These are phyloP conservation scores for Cheilinus undulatus DNA, from an alignment of 2,113 vertebrate genomes.

Conservation along the genomic window DNA sequence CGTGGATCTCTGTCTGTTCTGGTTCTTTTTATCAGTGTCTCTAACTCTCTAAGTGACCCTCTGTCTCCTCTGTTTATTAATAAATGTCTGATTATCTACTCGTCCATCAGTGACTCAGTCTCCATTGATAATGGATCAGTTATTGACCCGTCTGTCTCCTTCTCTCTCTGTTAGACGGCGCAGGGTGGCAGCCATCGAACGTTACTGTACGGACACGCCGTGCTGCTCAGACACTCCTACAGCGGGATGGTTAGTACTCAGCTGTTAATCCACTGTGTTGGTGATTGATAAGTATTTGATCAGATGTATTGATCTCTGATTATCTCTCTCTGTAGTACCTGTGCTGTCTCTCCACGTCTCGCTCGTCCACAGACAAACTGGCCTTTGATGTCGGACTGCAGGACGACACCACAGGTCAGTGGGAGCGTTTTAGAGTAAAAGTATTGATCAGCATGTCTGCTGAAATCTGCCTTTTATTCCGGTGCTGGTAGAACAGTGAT, in stretches of 20 bases:
- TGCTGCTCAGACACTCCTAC: constrained; percentile 94
- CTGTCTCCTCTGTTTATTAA: too few relatives aligned
- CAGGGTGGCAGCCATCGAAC: constrained; percentile 95
- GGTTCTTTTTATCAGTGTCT: too few relatives aligned
- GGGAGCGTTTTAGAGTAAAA: background rate
- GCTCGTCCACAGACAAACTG: constrained; percentile 95
- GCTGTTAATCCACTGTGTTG: too few relatives aligned
- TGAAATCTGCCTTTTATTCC: too few relatives aligned
- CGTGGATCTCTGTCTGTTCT: too few relatives aligned
- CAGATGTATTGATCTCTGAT: background rate
- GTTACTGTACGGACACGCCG: constrained; percentile 93
- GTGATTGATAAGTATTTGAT: too few relatives aligned
- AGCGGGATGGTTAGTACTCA: constrained; percentile 92
- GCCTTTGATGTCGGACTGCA: constrained; percentile 97
- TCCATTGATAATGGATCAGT: background rate
- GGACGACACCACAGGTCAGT: constrained; percentile 90
- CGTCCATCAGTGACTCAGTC: background rate
- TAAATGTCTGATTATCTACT: too few relatives aligned
- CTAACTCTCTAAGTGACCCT: too few relatives aligned
- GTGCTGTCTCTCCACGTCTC: constrained; percentile 94
- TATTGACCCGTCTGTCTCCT: background rate
- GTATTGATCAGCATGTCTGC: background rate
- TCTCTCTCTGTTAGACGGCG: constrained; percentile 82
- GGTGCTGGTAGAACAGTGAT: too few relatives aligned
- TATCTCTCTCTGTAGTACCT: constrained; percentile 88